Percentiles rank a stretch among this genome's conserved stretches.
Evolutionary conservation across 2,113 vertebrate species (phyloP).

Genomic region (Numenius arquata): DNA sequence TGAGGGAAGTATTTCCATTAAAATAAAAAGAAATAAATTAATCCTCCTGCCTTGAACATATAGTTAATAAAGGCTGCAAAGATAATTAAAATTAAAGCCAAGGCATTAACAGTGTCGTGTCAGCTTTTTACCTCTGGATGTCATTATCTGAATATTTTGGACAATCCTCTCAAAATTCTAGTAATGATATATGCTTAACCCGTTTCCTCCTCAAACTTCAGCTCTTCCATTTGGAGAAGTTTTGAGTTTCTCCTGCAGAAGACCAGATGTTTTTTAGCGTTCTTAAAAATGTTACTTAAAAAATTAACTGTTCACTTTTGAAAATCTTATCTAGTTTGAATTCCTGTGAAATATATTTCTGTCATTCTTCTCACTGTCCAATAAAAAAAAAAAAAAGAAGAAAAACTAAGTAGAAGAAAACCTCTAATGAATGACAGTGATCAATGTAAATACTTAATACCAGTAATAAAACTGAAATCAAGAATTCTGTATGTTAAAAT

Average conservation of each 20-base stretch:
- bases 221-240: background rate
- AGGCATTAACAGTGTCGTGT: background rate
- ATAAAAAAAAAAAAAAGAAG: background rate
- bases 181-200: background rate
- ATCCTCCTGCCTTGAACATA: background rate
- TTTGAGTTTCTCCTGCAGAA: background rate
- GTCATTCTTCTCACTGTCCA: background rate
- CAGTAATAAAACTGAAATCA: background rate
- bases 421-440: background rate
- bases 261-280: background rate
- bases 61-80: background rate
- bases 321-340: background rate
- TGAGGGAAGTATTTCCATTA: background rate
- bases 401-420: background rate
- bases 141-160: background rate
- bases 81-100: background rate
- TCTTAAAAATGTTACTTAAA: background rate
- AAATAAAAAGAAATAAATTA: background rate
- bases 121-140: background rate
- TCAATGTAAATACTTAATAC: background rate
- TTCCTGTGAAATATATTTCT: background rate
- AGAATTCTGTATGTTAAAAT: background rate
- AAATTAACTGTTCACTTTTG: background rate
- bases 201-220: background rate
- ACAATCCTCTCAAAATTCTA: background rate